phyloP scores from a whole-genome alignment of 2,888 invertebrate genomes.

The Troglohyphantes excavatus region DNA sequence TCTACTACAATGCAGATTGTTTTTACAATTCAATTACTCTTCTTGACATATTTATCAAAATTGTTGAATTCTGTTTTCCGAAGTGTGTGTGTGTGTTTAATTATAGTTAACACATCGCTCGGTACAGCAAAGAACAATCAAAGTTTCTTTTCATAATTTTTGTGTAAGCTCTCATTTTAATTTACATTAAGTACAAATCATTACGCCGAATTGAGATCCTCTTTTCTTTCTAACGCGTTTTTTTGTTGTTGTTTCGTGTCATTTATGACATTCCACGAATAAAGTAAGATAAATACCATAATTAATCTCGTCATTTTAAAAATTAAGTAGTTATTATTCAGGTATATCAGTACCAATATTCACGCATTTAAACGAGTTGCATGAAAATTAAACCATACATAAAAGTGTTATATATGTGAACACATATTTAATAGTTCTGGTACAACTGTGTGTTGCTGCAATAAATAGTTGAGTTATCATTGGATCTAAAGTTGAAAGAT shows the following conservation, averaged over 20 bases:
- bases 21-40: no score
- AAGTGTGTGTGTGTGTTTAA: no score
- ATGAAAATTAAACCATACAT: neutral
- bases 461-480: neutral
- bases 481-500: neutral
- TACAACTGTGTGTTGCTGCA: neutral
- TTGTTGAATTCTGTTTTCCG: no score
- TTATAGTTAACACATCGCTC: no score
- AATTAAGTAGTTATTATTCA: no score
- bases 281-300: neutral
- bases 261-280: neutral
- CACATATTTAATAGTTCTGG: neutral
- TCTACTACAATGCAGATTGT: no score
- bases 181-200: constrained; percentile 18
- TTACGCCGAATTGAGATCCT: neutral
- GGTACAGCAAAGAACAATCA: neutral
- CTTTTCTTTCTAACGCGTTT: no score
- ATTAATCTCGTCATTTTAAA: neutral
- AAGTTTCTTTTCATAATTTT: neutral
- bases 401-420: neutral
- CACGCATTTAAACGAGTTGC: neutral
- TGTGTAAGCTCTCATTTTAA: constrained; percentile 26
- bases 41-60: no score
- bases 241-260: no score
- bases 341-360: neutral